A percentile compares a stretch with the other conserved stretches of the same genome.
Evolutionary conservation across 2,113 vertebrate genomes (phyloP).

Genomic region (Hucho hucho): DNA sequence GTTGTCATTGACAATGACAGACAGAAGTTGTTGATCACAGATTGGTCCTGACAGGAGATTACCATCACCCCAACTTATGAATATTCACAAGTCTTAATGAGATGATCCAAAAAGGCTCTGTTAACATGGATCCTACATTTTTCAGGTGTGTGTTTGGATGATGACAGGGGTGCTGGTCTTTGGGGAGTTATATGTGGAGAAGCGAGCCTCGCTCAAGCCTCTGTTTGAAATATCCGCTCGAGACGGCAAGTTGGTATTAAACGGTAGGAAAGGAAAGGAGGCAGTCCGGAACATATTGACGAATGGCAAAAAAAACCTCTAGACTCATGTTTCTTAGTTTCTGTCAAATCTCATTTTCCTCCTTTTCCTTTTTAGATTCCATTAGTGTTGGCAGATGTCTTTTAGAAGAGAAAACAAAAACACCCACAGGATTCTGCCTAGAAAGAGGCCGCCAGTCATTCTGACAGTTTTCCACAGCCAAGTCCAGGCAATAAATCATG

Average conservation of each 20-base stretch:
- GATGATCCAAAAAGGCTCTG: background rate
- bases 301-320: background rate
- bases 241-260: background rate
- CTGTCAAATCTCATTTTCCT: background rate
- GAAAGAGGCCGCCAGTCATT: background rate
- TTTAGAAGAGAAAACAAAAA: background rate
- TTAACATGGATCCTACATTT: background rate
- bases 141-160: background rate
- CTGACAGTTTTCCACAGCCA: constrained; percentile 4
- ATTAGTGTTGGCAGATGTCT: no score
- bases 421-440: background rate
- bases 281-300: background rate
- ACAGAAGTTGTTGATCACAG: constrained; percentile 50
- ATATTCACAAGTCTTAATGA: constrained; percentile 31
- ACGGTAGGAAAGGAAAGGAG: background rate
- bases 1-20: constrained; percentile 50
- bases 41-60: constrained; percentile 37
- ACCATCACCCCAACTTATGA: constrained; percentile 36
- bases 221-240: background rate
- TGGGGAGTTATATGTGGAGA: background rate
- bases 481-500: background rate
- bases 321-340: background rate
- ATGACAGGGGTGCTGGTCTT: background rate
- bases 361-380: background rate
- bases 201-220: background rate